Evolutionary conservation across 2,888 invertebrate species (phyloP), one percentile per base, ranked within the genome.

Genomic region (Nymphalis polychloros): DNA sequence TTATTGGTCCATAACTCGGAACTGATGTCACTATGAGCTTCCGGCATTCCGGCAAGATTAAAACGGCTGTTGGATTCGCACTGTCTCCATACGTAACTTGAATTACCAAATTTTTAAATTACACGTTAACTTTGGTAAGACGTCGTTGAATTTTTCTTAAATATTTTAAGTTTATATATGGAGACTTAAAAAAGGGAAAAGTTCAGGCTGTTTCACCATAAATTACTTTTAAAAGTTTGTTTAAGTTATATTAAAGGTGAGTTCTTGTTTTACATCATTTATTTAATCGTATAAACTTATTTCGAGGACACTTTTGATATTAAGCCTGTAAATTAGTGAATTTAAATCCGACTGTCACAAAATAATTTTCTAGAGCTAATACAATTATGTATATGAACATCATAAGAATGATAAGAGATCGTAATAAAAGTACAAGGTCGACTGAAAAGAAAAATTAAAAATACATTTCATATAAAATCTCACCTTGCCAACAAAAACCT

Each of bases 1-100:
- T 90, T 90, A 90, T 90, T 86, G 84, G 83, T 79, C 82, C 82
- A 90, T 91, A 87, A 90, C 83, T 89, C 84, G 84, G 83, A 80
- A 81, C 80, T 78, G 79, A 79, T 79, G 82, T 80, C 84, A 82
- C 85, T 85, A 86, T 81, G 82, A 82, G 78, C 83, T 81, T 84
- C 84, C 82, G 75, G 81, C 88, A 88, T 90, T 88, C 87, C 87
- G 77, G 67, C 70, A 76, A 89, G 84, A 90, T 91, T 90, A 90
- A 89, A 90, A 81, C 78, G 78, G 63, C 65, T 64, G 52, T 60
- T 63, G 69, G 69, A 67, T 64, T 67, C 68, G 62, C 59, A 61
- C 57, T 49, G 75, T 41, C 41, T 10, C 79, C 73, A 81, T 79
- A 87, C 89, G 88, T 89, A 88, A 83, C 79, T 74, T 48, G 84